Percentiles rank a stretch among this genome's conserved stretches.
Evolutionary conservation across 2,888 invertebrate genomes (phyloP).

Genomic region (Scrobipalpa atriplicella): DNA sequence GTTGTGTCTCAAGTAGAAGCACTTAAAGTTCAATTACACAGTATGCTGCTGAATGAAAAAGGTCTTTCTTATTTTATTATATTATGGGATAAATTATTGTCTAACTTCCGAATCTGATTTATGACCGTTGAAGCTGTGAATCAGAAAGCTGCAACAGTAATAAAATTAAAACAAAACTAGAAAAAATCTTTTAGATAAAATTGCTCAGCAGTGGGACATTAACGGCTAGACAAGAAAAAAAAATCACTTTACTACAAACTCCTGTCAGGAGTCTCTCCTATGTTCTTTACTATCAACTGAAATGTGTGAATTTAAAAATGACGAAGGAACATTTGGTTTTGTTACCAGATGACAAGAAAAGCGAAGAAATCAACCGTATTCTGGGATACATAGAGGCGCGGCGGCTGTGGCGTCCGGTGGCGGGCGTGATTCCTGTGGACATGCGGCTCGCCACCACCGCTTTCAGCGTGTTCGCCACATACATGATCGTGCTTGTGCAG

Average conservation of each 20-base stretch:
- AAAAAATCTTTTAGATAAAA: too few relatives aligned
- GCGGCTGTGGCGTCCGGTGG: slow-evolving; percentile 20
- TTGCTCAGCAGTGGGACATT: too few relatives aligned
- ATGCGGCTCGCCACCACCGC: background rate
- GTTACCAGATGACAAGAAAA: background rate
- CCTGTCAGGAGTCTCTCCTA: too few relatives aligned
- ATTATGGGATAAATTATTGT: too few relatives aligned
- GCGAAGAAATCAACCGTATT: background rate
- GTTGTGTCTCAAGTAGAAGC: background rate
- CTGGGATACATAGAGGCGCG: slow-evolving; percentile 29
- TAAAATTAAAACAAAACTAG: too few relatives aligned
- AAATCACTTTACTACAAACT: too few relatives aligned
- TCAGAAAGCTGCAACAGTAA: too few relatives aligned
- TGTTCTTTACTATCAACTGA: too few relatives aligned
- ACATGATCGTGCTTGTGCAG: slow-evolving; percentile 18
- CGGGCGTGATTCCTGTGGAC: slow-evolving; percentile 4
- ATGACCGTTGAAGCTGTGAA: too few relatives aligned
- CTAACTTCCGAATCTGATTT: too few relatives aligned
- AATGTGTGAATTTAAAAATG: background rate
- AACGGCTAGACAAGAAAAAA: too few relatives aligned
- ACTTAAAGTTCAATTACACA: background rate
- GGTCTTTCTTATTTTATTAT: background rate
- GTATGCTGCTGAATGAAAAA: background rate
- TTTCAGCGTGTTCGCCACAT: background rate
- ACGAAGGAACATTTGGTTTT: background rate